A percentile compares a stretch with the other conserved stretches of the same genome.
Evolutionary conservation across 2,113 vertebrate species (phyloP).

Genomic region (Eulemur rufifrons): DNA sequence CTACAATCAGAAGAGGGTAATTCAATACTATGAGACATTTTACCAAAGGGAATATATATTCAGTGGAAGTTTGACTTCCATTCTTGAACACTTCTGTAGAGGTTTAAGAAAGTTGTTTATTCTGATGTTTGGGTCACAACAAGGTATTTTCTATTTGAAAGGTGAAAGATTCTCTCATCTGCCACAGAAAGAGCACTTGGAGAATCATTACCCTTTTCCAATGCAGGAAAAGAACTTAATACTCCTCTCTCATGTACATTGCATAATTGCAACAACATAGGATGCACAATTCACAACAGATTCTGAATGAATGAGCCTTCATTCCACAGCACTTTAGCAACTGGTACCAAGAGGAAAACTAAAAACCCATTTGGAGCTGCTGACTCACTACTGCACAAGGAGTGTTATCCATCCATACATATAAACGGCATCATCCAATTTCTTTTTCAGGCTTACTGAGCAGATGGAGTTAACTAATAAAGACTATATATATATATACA

Average conservation of each 20-base stretch:
- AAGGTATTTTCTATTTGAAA: neutral
- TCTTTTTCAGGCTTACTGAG: slow-evolving; percentile 51
- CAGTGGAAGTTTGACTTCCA: neutral
- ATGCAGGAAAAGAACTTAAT: neutral
- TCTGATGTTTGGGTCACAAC: neutral
- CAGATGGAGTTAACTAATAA: slow-evolving; percentile 65
- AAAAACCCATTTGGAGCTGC: neutral
- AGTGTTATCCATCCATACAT: neutral
- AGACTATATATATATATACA: neutral
- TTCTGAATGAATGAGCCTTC: neutral
- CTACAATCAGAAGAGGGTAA: neutral
- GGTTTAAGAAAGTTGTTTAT: neutral
- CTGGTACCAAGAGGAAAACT: neutral
- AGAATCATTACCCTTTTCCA: neutral
- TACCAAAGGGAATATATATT: neutral
- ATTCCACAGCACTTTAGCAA: neutral
- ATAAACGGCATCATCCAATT: neutral
- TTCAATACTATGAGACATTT: neutral
- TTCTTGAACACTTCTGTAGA: neutral
- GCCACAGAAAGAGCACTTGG: neutral
- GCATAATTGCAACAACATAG: neutral
- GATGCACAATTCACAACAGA: neutral
- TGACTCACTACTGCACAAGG: neutral
- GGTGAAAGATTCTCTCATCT: neutral
- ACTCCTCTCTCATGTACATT: neutral